Conservation (phyloP, 92 coral and sea anemone genomes). For the Plumapathes pennacea region DNA sequence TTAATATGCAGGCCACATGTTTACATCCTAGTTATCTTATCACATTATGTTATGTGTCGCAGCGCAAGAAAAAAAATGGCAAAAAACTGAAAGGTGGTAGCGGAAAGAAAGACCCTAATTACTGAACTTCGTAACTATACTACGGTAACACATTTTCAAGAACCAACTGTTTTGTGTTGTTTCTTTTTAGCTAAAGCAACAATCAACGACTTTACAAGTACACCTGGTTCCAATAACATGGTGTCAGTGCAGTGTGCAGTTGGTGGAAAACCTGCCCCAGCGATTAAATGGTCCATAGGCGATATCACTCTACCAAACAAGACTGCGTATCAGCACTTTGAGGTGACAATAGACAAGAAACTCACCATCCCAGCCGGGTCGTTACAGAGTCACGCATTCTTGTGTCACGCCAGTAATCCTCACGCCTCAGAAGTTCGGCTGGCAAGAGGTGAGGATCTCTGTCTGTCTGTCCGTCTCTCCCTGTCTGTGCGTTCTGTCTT, state of each 20-base stretch:
- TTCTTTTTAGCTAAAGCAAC: constrained; percentile 48
- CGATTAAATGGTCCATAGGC: constrained; percentile 70
- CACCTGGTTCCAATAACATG: constrained; percentile 2
- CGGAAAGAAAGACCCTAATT: too few relatives aligned
- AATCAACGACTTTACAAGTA: constrained; percentile 43
- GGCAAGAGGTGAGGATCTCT: constrained; percentile 67
- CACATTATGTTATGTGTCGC: too few relatives aligned
- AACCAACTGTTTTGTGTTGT: background rate
- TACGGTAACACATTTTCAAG: too few relatives aligned
- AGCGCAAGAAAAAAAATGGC: too few relatives aligned
- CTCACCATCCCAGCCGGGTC: constrained; percentile 52
- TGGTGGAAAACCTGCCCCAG: constrained; percentile 60
- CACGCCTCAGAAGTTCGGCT: constrained; percentile 56
- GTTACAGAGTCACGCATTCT: constrained; percentile 44
- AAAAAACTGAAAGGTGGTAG: too few relatives aligned
- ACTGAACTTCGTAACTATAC: too few relatives aligned
- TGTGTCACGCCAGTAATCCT: constrained; percentile 75
- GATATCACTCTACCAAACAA: constrained; percentile 51
- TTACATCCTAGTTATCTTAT: too few relatives aligned
- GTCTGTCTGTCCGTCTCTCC: too few relatives aligned
- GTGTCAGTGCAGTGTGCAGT: constrained; percentile 63
- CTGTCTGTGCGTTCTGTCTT: too few relatives aligned
- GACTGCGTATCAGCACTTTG: constrained; percentile 43
- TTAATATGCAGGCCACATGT: too few relatives aligned
- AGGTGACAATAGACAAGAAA: constrained; percentile 36